Conservation (phyloP, 2,888 invertebrate species). For the Euclidia mi region DNA sequence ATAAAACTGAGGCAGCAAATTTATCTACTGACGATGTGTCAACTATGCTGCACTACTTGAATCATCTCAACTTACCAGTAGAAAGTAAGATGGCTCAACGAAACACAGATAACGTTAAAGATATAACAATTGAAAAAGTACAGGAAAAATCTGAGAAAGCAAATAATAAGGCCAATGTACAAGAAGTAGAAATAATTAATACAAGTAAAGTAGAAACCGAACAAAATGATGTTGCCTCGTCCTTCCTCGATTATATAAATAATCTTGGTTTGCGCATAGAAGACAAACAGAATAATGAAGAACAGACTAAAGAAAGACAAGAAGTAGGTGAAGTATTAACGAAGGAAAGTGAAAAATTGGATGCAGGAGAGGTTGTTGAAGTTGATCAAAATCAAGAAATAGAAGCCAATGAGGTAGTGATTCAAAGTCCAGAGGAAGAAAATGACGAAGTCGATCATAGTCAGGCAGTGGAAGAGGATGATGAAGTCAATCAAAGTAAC, state of each 20-base stretch:
- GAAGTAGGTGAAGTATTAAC: conserved; percentile 13
- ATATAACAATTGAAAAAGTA: not conserved
- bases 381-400: conserved; percentile 20
- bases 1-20: no score
- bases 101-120: conserved; percentile 3
- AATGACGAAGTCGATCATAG: conserved; percentile 15
- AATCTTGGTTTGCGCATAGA: no score
- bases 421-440: conserved; percentile 30
- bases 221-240: no score
- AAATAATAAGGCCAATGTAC: conserved; percentile 20
- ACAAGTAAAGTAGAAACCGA: no score
- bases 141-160: conserved; percentile 16
- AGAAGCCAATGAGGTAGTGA: conserved; percentile 15
- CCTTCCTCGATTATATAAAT: no score
- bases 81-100: no score
- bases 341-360: conserved; percentile 15
- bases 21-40: no score
- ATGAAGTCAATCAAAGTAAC: conserved; percentile 7
- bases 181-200: conserved; percentile 4
- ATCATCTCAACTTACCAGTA: no score
- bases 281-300: no score
- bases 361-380: conserved; percentile 19
- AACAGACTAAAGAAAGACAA: not conserved
- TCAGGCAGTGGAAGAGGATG: conserved; percentile 6
- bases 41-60: no score